A percentile compares a stretch with the other conserved stretches of the same genome.
Evolutionary conservation across 2,113 vertebrate species (phyloP).

Genomic region (Dunckerocampus dactyliophorus): DNA sequence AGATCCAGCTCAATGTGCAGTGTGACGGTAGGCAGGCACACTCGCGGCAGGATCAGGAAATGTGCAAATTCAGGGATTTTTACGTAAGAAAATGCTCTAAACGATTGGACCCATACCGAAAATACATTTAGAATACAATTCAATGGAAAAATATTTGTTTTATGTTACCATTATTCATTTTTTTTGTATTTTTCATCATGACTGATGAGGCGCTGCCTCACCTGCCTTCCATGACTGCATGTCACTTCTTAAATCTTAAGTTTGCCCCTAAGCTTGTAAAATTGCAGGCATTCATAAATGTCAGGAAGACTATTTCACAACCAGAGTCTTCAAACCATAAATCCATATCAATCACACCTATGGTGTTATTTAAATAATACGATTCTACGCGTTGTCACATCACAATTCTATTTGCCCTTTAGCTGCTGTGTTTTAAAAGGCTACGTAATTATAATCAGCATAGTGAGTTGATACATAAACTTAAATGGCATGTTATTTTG

Average conservation of each 20-base stretch:
- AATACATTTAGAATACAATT: no score
- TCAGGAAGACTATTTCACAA: constrained; percentile 56
- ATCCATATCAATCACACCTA: constrained; percentile 54
- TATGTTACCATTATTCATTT: no score
- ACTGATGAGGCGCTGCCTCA: background rate
- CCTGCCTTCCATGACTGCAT: no score
- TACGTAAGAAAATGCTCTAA: no score
- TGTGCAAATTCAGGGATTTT: no score
- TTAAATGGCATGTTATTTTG: constrained; percentile 39
- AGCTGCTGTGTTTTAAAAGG: constrained; percentile 51
- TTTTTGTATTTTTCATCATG: no score
- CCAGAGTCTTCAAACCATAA: constrained; percentile 53
- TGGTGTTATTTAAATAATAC: constrained; percentile 63
- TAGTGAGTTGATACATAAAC: constrained; percentile 31
- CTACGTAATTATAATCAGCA: constrained; percentile 40
- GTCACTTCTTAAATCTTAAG: constrained; percentile 18
- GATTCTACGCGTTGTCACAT: constrained; percentile 28
- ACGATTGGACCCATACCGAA: no score
- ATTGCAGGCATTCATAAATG: constrained; percentile 66
- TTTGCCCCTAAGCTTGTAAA: constrained; percentile 47
- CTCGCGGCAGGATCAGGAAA: no score
- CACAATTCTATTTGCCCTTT: constrained; percentile 62
- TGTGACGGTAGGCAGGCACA: no score
- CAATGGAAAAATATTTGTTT: no score
- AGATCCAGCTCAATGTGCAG: no score